phyloP scores from a whole-genome alignment of 1,140 invertebrate genomes.

The Ceratoteleas bidentatus region DNA sequence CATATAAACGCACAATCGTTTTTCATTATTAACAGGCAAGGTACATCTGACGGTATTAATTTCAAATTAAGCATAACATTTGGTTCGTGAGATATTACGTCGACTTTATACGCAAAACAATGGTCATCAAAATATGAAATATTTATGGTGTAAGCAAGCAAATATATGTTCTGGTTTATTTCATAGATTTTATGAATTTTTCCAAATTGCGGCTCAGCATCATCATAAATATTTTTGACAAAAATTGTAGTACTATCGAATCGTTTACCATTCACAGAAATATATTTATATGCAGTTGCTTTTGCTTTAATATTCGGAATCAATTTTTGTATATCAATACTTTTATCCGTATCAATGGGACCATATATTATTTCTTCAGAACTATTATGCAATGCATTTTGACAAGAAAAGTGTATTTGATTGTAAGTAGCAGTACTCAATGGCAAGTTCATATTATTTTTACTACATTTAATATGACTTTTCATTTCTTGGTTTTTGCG shows the following conservation, averaged over 20 bases:
- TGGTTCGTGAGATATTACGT: neutral
- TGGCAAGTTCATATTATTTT: conserved; percentile 28
- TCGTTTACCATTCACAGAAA: conserved; percentile 2
- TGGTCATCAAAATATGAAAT: conserved; percentile 21
- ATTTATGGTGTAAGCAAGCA: conserved; percentile 1
- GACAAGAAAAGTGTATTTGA: conserved; percentile 12
- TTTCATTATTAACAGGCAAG: no score
- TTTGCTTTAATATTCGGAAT: conserved; percentile 14
- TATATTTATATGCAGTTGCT: conserved; percentile 10
- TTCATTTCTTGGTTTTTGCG: conserved; percentile 54
- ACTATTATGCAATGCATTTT: conserved; percentile 15
- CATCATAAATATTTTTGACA: conserved; percentile 7
- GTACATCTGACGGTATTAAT: neutral
- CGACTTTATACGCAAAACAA: conserved; percentile 15
- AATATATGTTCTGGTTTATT: conserved; percentile 8
- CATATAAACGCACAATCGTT: no score
- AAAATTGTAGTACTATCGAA: conserved; percentile 7
- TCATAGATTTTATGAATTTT: conserved; percentile 9
- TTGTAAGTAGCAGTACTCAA: conserved; percentile 23
- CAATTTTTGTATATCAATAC: conserved; percentile 9
- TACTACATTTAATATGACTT: conserved; percentile 12
- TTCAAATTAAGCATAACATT: neutral
- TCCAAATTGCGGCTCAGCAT: conserved; percentile 10
- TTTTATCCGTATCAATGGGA: neutral
- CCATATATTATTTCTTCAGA: neutral